phyloP scores from a whole-genome alignment of 2,888 invertebrate species.

The Marasmarcha lunaedactyla region DNA sequence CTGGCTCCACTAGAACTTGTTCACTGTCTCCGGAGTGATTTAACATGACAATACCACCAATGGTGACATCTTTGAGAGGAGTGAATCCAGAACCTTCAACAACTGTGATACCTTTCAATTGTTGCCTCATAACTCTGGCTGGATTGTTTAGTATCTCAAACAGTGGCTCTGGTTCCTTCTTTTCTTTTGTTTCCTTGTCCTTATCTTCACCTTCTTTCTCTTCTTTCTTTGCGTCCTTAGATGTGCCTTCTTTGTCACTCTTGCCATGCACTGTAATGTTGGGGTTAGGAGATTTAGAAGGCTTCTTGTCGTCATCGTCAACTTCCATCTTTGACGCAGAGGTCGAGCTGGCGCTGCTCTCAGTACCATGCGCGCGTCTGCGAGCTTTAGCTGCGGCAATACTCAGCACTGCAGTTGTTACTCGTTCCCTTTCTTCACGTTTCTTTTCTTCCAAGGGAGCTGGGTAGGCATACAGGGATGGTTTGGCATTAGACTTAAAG shows the following conservation, averaged over 20 bases:
- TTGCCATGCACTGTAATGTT: conserved; percentile 63
- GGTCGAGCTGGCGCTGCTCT: conserved; percentile 71
- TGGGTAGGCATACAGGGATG: conserved; percentile 96
- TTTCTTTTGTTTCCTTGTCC: conserved; percentile 52
- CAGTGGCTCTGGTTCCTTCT: conserved; percentile 91
- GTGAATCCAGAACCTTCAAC: conserved; percentile 85
- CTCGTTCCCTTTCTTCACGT: conserved; percentile 96
- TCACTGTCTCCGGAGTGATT: conserved; percentile 85
- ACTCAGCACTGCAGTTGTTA: conserved; percentile 96
- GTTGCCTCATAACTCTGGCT: conserved; percentile 93
- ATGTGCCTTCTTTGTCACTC: conserved; percentile 49
- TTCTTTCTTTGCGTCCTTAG: conserved; percentile 63
- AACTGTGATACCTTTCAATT: conserved; percentile 82
- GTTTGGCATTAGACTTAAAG: conserved; percentile 91
- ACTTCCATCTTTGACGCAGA: conserved; percentile 90
- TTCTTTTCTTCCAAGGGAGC: conserved; percentile 98
- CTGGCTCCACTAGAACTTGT: conserved; percentile 92
- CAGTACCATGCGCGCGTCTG: conserved; percentile 82
- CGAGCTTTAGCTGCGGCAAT: conserved; percentile 92
- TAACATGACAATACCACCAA: conserved; percentile 97
- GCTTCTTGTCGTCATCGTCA: conserved; percentile 74
- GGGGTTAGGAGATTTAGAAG: conserved; percentile 56
- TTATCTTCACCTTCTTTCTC: conserved; percentile 60
- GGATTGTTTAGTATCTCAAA: conserved; percentile 96
- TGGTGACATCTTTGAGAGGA: conserved; percentile 91